Percentiles rank a stretch among this genome's conserved stretches.
Conservation (phyloP, 2,113 vertebrate species). For the Colaptes auratus region DNA sequence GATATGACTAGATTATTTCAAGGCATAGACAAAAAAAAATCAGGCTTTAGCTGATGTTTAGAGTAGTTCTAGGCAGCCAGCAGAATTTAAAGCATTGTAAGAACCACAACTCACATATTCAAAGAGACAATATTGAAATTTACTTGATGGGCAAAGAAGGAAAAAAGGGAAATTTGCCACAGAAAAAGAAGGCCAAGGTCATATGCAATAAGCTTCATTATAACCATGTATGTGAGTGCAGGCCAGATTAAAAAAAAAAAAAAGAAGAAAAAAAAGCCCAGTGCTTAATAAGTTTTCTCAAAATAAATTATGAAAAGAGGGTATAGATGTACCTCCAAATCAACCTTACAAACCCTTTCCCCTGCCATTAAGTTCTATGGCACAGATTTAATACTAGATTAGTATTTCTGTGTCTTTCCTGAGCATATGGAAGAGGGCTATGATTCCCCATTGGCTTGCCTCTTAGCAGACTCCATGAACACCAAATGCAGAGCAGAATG, state of each 20-base stretch:
- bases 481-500: too few relatives aligned
- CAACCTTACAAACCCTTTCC: too few relatives aligned
- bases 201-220: not conserved
- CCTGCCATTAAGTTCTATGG: too few relatives aligned
- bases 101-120: not conserved
- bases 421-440: too few relatives aligned
- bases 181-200: not conserved
- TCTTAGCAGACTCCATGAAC: too few relatives aligned
- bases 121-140: not conserved
- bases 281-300: not conserved
- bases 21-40: not conserved
- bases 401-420: too few relatives aligned
- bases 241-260: not conserved
- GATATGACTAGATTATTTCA: constrained; percentile 4
- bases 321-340: too few relatives aligned
- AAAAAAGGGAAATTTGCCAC: not conserved
- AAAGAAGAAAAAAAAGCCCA: not conserved
- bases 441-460: too few relatives aligned
- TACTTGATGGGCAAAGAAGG: not conserved
- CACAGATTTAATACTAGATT: too few relatives aligned
- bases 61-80: not conserved
- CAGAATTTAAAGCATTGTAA: not conserved
- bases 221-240: not conserved
- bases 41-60: not conserved
- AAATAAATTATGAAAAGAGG: not conserved